Conservation (phyloP, 1,140 invertebrate species). For the Diorhabda carinulata region DNA sequence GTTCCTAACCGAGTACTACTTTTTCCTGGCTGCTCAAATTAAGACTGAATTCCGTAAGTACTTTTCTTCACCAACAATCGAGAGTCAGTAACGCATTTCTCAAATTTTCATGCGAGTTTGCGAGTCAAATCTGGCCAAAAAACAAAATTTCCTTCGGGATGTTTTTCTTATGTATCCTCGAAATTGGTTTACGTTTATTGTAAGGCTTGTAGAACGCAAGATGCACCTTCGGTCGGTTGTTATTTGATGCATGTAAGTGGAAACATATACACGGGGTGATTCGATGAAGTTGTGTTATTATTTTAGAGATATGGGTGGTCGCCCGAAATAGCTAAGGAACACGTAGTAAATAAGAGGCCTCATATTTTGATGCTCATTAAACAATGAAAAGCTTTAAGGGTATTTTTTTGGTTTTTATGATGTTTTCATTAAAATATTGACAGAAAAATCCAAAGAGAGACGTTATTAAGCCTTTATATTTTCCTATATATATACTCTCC, state of each 20-base stretch:
- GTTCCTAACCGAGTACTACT: no score
- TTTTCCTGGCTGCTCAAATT: no score
- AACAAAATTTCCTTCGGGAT: no score
- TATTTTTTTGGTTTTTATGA: constrained; percentile 45
- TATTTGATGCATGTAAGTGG: constrained; percentile 85
- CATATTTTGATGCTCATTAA: constrained; percentile 82
- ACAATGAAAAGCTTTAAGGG: constrained; percentile 80
- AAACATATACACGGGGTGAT: not conserved
- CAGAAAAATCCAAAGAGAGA: no score
- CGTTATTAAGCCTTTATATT: no score
- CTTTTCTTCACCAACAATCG: no score
- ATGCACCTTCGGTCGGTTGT: constrained; percentile 93
- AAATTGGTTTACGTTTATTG: constrained; percentile 93
- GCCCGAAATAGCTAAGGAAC: constrained; percentile 78
- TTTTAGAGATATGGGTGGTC: constrained; percentile 85
- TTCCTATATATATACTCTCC: no score
- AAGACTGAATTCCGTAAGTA: no score
- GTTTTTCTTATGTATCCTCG: constrained; percentile 7
- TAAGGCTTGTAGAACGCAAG: constrained; percentile 94
- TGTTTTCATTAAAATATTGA: no score
- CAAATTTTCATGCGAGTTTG: no score
- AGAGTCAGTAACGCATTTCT: no score
- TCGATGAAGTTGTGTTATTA: not conserved
- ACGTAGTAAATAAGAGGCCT: constrained; percentile 72
- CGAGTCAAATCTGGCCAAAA: no score